Evolutionary conservation across 2,113 vertebrate genomes (phyloP).

Genomic region (Antennarius striatus): DNA sequence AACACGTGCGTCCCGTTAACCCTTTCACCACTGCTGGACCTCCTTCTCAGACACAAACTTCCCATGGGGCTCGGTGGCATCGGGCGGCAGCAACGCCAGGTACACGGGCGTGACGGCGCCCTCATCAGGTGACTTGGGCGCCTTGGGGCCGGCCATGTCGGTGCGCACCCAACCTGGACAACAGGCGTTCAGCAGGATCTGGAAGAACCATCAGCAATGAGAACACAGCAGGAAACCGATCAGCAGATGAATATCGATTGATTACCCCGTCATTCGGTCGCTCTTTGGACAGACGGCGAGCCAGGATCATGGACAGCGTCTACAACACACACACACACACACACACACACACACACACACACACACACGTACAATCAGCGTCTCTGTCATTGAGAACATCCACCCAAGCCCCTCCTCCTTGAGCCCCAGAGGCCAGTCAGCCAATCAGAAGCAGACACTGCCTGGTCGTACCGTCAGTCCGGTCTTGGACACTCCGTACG

Average conservation of each 20-base stretch:
- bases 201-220: background rate
- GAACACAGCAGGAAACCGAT: no score
- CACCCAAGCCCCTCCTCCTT: no score
- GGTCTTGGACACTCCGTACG: slow-evolving; percentile 87
- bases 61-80: slow-evolving; percentile 83
- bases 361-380: background rate
- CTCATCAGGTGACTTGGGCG: slow-evolving; percentile 87
- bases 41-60: slow-evolving; percentile 84
- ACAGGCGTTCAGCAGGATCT: slow-evolving; percentile 89
- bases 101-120: slow-evolving; percentile 89
- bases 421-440: no score
- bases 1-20: no score
- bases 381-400: background rate
- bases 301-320: slow-evolving; percentile 87
- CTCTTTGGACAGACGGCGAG: slow-evolving; percentile 76
- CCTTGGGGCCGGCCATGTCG: slow-evolving; percentile 85
- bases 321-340: slow-evolving; percentile 23
- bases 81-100: slow-evolving; percentile 84
- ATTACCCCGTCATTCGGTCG: slow-evolving; percentile 78
- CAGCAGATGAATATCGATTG: no score
- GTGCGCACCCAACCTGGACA: slow-evolving; percentile 94
- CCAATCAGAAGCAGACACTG: no score
- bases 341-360: background rate
- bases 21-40: slow-evolving; percentile 81
- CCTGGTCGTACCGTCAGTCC: slow-evolving; percentile 79